phyloP scores from a whole-genome alignment of 2,797 vertebrate species.

The Chromis chromis region DNA sequence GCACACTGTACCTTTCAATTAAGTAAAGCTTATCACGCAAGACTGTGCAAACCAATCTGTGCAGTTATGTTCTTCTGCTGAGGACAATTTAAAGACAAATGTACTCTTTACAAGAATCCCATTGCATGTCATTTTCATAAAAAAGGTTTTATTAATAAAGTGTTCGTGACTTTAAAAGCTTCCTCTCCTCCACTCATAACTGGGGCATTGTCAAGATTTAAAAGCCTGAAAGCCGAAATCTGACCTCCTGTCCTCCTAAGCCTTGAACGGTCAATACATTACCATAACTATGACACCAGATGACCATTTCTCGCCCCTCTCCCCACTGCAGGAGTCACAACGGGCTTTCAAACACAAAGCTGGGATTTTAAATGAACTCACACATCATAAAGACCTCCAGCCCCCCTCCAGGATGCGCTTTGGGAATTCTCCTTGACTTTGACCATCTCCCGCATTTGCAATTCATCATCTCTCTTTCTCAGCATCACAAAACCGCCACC shows the following conservation, averaged over 20 bases:
- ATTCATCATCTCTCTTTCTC: slow-evolving; percentile 79
- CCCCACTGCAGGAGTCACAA: slow-evolving; percentile 62
- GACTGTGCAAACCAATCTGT: slow-evolving; percentile 38
- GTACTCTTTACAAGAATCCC: not conserved
- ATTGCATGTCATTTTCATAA: slow-evolving; percentile 17
- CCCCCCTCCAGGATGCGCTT: slow-evolving; percentile 58
- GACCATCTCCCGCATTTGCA: slow-evolving; percentile 80
- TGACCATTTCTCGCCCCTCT: slow-evolving; percentile 71
- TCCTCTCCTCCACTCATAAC: slow-evolving; percentile 32
- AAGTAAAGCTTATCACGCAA: slow-evolving; percentile 44
- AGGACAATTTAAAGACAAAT: slow-evolving; percentile 12
- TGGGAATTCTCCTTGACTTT: slow-evolving; percentile 83
- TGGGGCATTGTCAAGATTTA: slow-evolving; percentile 49
- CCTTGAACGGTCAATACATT: slow-evolving; percentile 73
- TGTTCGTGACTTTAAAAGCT: slow-evolving; percentile 7
- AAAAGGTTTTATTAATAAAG: slow-evolving; percentile 5
- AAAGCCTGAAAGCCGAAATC: slow-evolving; percentile 45
- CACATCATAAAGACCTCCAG: slow-evolving; percentile 58
- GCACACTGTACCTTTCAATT: slow-evolving; percentile 45
- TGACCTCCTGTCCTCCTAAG: slow-evolving; percentile 70
- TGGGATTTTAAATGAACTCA: slow-evolving; percentile 76
- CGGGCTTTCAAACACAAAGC: slow-evolving; percentile 72
- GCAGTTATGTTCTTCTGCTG: slow-evolving; percentile 19
- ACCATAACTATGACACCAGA: slow-evolving; percentile 84
- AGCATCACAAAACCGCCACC: slow-evolving; percentile 67